phyloP scores from a whole-genome alignment of 2,888 invertebrate genomes.

The Didymodactylos carnosus region DNA sequence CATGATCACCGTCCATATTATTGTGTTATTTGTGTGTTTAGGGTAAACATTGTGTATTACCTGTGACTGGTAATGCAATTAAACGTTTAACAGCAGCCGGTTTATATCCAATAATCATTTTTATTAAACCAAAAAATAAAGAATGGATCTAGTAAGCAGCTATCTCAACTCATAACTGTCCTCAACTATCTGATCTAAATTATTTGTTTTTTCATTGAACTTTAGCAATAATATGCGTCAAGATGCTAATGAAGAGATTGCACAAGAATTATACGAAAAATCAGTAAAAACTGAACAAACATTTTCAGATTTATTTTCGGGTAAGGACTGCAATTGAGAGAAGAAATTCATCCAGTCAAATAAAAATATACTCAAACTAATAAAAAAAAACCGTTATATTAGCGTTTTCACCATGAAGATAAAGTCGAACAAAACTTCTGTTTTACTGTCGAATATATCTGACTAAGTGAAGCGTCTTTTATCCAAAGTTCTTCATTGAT shows the following conservation, averaged over 20 bases:
- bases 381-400: too few relatives aligned
- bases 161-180: too few relatives aligned
- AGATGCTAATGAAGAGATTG: not conserved
- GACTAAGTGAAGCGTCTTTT: too few relatives aligned
- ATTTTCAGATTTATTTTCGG: conserved; percentile 7
- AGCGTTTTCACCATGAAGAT: too few relatives aligned
- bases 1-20: not conserved
- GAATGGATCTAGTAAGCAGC: conserved; percentile 10
- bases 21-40: conserved; percentile 14
- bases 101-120: conserved; percentile 88
- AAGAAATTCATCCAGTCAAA: too few relatives aligned
- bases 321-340: too few relatives aligned
- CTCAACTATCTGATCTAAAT: too few relatives aligned
- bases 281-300: not conserved
- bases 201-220: not conserved
- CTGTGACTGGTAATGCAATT: conserved; percentile 98
- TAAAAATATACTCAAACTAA: too few relatives aligned
- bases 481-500: too few relatives aligned
- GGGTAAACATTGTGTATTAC: conserved; percentile 97
- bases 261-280: conserved; percentile 8
- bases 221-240: not conserved
- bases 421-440: too few relatives aligned
- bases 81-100: conserved; percentile 92
- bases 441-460: too few relatives aligned
- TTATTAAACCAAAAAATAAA: conserved; percentile 56